Base-by-base conservation (phyloP, 2,888 invertebrate species). In the Apotomis turbidana region DNA sequence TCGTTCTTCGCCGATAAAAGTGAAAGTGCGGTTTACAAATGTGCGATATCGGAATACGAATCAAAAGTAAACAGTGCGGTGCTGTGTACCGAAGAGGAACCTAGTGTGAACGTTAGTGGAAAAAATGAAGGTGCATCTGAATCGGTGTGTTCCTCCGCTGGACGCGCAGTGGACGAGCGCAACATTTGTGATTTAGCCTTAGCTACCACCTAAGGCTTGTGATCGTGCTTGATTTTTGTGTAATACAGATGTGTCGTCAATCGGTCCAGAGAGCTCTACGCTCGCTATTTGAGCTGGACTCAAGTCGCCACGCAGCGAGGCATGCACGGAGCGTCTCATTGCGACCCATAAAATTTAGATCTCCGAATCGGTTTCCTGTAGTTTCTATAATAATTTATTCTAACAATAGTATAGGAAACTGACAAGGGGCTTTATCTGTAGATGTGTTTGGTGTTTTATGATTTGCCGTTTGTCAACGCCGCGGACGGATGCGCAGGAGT, bases 331-430 rank as follows among this genome's bases (percentile, higher is more conserved):
- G 88, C 88, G 87, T 90, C 88, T 90, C 87, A 87, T 81, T 81
- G 85, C 85, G 87, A 83, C 88, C 87, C 87, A 84, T 87, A 84
- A 83, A 87, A 87, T 86, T 86, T 88, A 93, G 93, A 93, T 93
- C 93, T 93, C 93, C 92, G 90, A 89, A 90, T 92, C 89, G 90
- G 92, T 93, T 93, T 93, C 93, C 93, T 93, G 87, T 93, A 93
- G 93, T 89, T 89, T 91, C 88, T 91, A 91, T 88, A 86, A 87
- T 93, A 93, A 93, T 93, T 93, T 93, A 93, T 93, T 93, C 80
- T 41, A 93, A 93, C 89, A 90, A 85, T 93, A 92, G 90, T 84
- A 81, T 92, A 91, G 90, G 87, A 88, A 89, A 87, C 90, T 87
- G 88, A 85, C 81, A 83, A 83, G 87, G 88, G 87, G 87, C 92